Evolutionary conservation across 1,140 invertebrate genomes (phyloP).

Genomic region (Agrilus planipennis): DNA sequence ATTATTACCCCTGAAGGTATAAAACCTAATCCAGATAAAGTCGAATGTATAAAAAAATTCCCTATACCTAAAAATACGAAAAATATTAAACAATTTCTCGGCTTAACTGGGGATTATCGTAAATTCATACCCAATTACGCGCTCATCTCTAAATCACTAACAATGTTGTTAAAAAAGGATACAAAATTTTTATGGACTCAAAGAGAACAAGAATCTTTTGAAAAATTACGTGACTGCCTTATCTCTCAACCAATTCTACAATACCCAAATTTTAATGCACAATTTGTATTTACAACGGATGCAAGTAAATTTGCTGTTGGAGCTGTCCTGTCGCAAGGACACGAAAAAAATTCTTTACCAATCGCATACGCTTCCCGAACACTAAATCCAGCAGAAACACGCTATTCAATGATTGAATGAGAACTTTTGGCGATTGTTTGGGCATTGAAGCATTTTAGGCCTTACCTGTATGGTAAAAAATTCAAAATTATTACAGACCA

Average conservation of each 20-base stretch:
- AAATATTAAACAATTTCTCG: too few species aligned
- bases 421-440: neutral
- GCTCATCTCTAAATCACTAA: too few species aligned
- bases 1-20: too few species aligned
- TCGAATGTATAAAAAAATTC: too few species aligned
- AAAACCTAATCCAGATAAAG: too few species aligned
- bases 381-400: constrained; percentile 32
- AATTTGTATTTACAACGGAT: neutral
- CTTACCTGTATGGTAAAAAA: neutral
- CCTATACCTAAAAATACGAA: too few species aligned
- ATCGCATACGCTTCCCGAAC: constrained; percentile 16
- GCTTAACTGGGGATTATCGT: too few species aligned
- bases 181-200: neutral
- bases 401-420: constrained; percentile 31
- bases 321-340: neutral
- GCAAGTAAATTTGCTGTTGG: neutral
- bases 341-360: neutral
- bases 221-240: neutral
- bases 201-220: neutral
- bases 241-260: neutral
- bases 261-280: neutral
- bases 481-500: constrained; percentile 6
- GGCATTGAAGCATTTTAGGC: neutral
- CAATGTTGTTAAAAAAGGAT: too few species aligned
- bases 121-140: too few species aligned